Evolutionary conservation across 2,888 invertebrate genomes (phyloP), one percentile per base, ranked within the genome.

Genomic region (Tetranychus piercei): DNA sequence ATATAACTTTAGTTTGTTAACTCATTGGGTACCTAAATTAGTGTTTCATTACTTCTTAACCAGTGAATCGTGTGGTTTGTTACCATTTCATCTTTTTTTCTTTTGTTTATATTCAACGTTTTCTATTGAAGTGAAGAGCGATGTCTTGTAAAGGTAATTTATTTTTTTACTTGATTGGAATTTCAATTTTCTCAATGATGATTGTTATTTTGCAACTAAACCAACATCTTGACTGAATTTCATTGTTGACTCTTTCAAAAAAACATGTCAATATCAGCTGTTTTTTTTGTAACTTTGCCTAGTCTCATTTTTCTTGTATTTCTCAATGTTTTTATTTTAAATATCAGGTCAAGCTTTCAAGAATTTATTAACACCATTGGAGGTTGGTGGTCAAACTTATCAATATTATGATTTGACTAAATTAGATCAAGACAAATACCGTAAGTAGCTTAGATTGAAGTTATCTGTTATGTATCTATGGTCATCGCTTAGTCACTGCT

Each of bases 331-430:
- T 55, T 55, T 55, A 15, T 55, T 3, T 15, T 6, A 55, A 9
- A 3, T 15, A 55, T 7, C 34, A 55, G 55, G 55, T 11, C 55
- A 55, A 55, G 9, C 55, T 55, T 55, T 55, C 55, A 55, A 55
- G 9, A 55, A 55, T 55, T 15, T 55, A 55, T 15, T 90, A 77
- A 88, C 88, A 81, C 84, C 84, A 0, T 80, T 90, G 9, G 83
- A 83, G 0, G 82, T 89, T 9, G 83, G 85, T 77, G 88, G 87
- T 0, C 86, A 87, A 77, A 83, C 86, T 3, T 92, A 87, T 82
- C 87, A 88, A 76, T 95, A 90, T 82, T 95, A 87, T 82, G 91
- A 94, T 82, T 80, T 95, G 72, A 81, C 87, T 6, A 84, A 55
- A 55, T 55, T 55, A 6, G 55, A 55, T 15, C 55, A 55, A 55